phyloP scores from a whole-genome alignment of 1,140 invertebrate species.

The Pentalonia nigronervosa region DNA sequence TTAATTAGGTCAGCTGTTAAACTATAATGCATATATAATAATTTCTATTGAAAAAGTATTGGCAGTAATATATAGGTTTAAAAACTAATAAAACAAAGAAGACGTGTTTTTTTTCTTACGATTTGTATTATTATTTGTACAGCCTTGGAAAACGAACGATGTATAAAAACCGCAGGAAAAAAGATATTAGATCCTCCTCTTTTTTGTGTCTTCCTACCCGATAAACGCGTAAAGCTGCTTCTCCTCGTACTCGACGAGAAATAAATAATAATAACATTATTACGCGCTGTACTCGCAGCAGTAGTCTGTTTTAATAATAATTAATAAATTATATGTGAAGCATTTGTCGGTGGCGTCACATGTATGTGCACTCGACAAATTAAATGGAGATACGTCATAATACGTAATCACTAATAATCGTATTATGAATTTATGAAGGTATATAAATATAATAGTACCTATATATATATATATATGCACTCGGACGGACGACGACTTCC shows the following conservation, averaged over 20 bases:
- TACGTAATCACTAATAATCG: neutral
- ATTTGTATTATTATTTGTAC: neutral
- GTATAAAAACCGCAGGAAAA: neutral
- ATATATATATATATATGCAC: neutral
- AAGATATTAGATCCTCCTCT: neutral
- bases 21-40: neutral
- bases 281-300: neutral
- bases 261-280: neutral
- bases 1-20: neutral
- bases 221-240: too few relatives aligned
- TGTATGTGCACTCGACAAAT: neutral
- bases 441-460: neutral
- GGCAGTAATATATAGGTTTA: neutral
- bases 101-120: neutral
- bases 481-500: neutral
- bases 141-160: neutral
- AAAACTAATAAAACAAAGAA: neutral
- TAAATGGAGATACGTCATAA: neutral
- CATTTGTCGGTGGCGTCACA: neutral
- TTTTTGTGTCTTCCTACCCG: neutral
- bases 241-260: neutral
- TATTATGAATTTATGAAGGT: constrained; percentile 10
- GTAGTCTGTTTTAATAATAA: neutral
- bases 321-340: neutral
- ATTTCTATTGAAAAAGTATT: neutral